Evolutionary conservation across 2,113 vertebrate genomes (phyloP).

Genomic region (Bufo bufo): DNA sequence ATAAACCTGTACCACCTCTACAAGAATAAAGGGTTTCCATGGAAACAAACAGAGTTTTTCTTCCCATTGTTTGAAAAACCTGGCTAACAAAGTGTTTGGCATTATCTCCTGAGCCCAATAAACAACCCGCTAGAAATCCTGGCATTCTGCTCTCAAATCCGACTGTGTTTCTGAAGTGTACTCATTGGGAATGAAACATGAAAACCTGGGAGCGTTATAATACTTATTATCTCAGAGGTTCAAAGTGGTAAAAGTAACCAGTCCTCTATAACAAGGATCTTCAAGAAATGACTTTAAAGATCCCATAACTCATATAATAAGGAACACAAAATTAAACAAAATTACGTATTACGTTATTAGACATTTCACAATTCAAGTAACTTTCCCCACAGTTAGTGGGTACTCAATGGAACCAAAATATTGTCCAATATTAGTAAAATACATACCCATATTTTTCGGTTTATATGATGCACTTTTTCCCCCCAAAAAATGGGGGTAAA

Average conservation of each 20-base stretch:
- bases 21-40: conserved; percentile 40
- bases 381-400: too few species aligned
- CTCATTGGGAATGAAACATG: not conserved
- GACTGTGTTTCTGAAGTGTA: not conserved
- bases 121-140: not conserved
- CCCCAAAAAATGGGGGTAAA: too few species aligned
- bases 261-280: not conserved
- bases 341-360: too few species aligned
- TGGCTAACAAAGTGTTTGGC: conserved; percentile 43
- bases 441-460: too few species aligned
- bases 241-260: not conserved
- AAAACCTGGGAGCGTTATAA: not conserved
- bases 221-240: not conserved
- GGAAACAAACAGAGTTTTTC: conserved; percentile 43
- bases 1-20: conserved; percentile 33
- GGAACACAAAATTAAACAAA: not conserved
- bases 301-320: not conserved
- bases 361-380: too few species aligned
- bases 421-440: too few species aligned
- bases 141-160: conserved; percentile 29
- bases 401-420: too few species aligned
- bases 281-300: not conserved
- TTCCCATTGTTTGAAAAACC: conserved; percentile 41
- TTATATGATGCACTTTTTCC: too few species aligned
- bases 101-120: conserved; percentile 43